phyloP scores from a whole-genome alignment of 1,140 invertebrate species.

The Trichonephila clavipes region DNA sequence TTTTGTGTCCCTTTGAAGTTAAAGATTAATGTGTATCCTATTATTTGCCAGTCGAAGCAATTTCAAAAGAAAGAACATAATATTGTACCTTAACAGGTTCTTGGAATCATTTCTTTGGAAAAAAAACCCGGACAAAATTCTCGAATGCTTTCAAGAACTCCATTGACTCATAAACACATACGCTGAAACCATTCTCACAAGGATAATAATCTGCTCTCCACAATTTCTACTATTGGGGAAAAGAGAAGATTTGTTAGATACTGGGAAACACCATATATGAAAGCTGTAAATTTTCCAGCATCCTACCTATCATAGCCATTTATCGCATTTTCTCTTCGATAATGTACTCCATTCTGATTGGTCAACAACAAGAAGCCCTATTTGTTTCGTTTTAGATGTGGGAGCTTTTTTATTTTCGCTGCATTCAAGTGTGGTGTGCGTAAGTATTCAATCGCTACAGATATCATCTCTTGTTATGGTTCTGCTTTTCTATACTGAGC shows the following conservation, averaged over 20 bases:
- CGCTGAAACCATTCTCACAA: background rate
- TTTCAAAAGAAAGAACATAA: background rate
- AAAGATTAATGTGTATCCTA: background rate
- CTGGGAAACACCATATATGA: background rate
- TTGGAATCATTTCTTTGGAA: background rate
- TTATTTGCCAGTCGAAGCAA: background rate
- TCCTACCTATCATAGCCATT: background rate
- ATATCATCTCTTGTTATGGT: conserved; percentile 18
- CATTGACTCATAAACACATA: background rate
- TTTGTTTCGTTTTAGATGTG: background rate
- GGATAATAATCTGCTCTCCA: background rate
- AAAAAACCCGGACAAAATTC: background rate
- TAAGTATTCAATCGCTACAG: background rate
- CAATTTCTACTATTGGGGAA: background rate
- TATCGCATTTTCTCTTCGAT: background rate
- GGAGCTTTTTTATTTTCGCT: background rate
- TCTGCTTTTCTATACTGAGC: background rate
- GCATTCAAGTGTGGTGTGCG: background rate
- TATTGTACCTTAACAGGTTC: background rate
- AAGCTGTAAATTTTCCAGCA: background rate
- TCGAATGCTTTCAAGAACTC: background rate
- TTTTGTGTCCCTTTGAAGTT: background rate
- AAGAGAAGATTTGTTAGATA: background rate
- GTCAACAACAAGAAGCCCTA: background rate
- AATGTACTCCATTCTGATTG: background rate